Evolutionary conservation across 2,888 invertebrate species (phyloP), one percentile per base, ranked within the genome.

Genomic region (Scaptomyza caliginosa): DNA sequence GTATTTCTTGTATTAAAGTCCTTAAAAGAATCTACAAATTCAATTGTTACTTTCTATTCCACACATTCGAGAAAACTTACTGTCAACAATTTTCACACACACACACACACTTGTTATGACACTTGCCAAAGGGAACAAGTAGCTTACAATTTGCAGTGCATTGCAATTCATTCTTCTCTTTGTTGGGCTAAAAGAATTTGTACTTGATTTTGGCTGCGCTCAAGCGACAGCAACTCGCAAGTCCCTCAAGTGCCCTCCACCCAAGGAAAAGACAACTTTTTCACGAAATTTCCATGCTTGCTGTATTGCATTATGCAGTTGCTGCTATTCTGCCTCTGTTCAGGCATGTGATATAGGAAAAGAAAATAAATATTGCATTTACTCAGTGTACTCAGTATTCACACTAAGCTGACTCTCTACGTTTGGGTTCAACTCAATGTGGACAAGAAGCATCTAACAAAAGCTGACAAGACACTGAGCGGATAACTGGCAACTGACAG

Each of bases 381-480:
- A 32, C 36, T 58, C 30, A 64, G 59, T 30, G n/a, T n/a, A 30
- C 13, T 32, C 13, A 6, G 32, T n/a, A n/a, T n/a, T n/a, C n/a
- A n/a, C n/a, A n/a, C 57, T 67, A 62, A 51, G 46, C 57, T 36
- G 17, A 19, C 26, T 52, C 8, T 50, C 45, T 67, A 58, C 66
- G 64, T 63, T 62, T 60, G 39, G 36, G 46, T 36, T 64, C 40
- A 60, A 70, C 74, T 74, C 66, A 67, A 59, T 79, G 71, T 71
- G 3, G 32, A 32, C 66, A 64, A 50, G 60, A 46, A 50, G 49
- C 16, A 7, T n/a, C 32, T 4, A 32, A 32, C 32, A 48, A 10
- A 40, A 46, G 45, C 42, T 60, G 56, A 46, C 64, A 55, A 38
- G 16, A 30, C 26, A 30, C 50, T 49, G 56, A 55, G 40, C 13